Base-by-base conservation (phyloP, 1,140 invertebrate genomes). In the Teleogryllus occipitalis region DNA sequence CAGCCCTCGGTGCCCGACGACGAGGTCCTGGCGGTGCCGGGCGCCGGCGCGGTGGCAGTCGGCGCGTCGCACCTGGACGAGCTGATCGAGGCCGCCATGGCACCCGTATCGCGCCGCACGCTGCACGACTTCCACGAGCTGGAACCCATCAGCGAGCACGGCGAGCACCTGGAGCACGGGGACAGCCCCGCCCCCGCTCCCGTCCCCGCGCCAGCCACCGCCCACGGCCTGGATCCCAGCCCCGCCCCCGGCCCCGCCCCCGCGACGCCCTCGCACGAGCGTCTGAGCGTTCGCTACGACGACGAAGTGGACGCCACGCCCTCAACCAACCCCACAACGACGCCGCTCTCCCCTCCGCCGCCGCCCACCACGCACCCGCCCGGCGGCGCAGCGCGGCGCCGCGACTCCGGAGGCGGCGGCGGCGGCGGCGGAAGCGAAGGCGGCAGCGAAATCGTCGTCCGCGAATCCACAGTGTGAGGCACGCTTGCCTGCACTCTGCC, bases 101-200 rank as follows among this genome's bases (percentile, higher is more conserved):
- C 39, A 7, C 77, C 14, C 76, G 27, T 72, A 7, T 22, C 48
- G 18, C 47, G 77, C 10, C 47, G 77, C 8, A 78, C 7, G 0
- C 7, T 5, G n/a, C 77, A 78, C 49, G 77, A 78, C 18, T 78
- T 78, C 49, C 77, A 72, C n/a, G 77, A 78, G 49, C 48, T 78
- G 77, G 77, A 49, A 39, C 77, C 77, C 8, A 78, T 78, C 77
- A 78, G 77, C 49, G 7, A 54, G 47, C 7, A 65, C 5, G 6
- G 77, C 7, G 77, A 78, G 77, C 39, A n/a, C 39, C 10, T 12
- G 12, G 74, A 46, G 5, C 39, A 77, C 7, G 48, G 76, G 8
- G 39, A n/a, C 8, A n/a, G 47, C 47, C 18, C 21, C 76, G 48
- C 76, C 7, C 7, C 27, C 27, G 27, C 27, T 5, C 39, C 15